Evolutionary conservation across 2,888 invertebrate species (phyloP).

Genomic region (Cataglyphis livida): DNA sequence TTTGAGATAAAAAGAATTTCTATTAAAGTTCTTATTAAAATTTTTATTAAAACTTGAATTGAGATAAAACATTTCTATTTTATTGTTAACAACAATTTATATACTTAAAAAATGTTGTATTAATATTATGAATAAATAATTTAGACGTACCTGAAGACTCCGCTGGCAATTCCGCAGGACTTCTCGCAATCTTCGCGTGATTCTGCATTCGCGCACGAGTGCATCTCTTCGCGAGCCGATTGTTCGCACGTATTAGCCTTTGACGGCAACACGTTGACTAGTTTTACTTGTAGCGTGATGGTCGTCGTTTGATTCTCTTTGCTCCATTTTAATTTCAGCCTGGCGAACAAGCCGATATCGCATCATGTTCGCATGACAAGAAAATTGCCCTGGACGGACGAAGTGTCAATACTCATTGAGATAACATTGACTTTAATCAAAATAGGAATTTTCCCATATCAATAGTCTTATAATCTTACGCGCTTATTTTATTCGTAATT

Average conservation of each 20-base stretch:
- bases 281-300: constrained; percentile 77
- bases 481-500: background rate
- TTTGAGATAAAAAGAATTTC: background rate
- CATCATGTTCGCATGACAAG: constrained; percentile 14
- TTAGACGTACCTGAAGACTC: constrained; percentile 79
- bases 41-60: background rate
- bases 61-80: background rate
- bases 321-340: constrained; percentile 85
- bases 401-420: background rate
- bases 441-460: background rate
- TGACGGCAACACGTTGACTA: constrained; percentile 80
- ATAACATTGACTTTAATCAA: background rate
- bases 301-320: constrained; percentile 73
- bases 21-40: background rate
- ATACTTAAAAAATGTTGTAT: background rate
- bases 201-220: constrained; percentile 86
- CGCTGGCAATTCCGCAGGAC: constrained; percentile 87
- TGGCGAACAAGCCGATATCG: constrained; percentile 65
- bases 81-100: background rate
- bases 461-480: background rate
- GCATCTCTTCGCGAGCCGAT: constrained; percentile 73
- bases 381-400: background rate
- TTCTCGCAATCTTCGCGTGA: constrained; percentile 86
- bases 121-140: background rate
- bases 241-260: constrained; percentile 78